These are phyloP conservation scores for Phalacrocorax brasilianus DNA, from an alignment of 2,113 vertebrate genomes.

Conservation along the genomic window DNA sequence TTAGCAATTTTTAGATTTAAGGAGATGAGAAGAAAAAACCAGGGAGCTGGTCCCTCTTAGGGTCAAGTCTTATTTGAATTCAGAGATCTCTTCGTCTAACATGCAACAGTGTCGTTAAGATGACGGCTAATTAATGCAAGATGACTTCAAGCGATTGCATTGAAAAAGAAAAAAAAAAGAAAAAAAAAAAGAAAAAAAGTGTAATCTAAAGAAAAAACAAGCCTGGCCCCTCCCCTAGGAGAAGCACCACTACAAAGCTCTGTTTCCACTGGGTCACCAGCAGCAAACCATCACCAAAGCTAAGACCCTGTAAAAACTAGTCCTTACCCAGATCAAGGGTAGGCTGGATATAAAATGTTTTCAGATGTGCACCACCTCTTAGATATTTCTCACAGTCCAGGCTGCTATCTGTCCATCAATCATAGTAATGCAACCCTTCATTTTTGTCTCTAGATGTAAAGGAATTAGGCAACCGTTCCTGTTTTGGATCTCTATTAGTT, in stretches of 20 bases:
- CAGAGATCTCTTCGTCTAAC: constrained; percentile 67
- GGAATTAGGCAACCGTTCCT: constrained; percentile 33
- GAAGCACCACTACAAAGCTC: neutral
- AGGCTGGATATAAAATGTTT: neutral
- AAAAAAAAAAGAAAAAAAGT: neutral
- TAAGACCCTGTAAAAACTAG: neutral
- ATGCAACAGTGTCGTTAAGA: constrained; percentile 65
- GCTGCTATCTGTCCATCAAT: neutral
- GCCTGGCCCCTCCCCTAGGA: neutral
- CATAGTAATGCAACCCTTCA: neutral
- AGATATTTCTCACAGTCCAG: neutral
- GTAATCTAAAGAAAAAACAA: constrained; percentile 1
- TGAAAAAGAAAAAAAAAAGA: neutral
- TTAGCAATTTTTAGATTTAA: constrained; percentile 80
- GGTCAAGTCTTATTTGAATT: constrained; percentile 76
- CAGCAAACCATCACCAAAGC: neutral
- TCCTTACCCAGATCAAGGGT: neutral
- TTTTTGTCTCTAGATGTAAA: neutral
- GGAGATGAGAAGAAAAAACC: constrained; percentile 77
- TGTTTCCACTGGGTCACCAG: neutral
- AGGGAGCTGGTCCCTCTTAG: constrained; percentile 66
- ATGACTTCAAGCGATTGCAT: constrained; percentile 65
- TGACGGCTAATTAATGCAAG: constrained; percentile 73
- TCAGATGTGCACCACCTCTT: neutral
- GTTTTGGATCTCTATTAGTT: constrained; percentile 62